Conservation (phyloP, 2,113 vertebrate species). For the Delphinus delphis region DNA sequence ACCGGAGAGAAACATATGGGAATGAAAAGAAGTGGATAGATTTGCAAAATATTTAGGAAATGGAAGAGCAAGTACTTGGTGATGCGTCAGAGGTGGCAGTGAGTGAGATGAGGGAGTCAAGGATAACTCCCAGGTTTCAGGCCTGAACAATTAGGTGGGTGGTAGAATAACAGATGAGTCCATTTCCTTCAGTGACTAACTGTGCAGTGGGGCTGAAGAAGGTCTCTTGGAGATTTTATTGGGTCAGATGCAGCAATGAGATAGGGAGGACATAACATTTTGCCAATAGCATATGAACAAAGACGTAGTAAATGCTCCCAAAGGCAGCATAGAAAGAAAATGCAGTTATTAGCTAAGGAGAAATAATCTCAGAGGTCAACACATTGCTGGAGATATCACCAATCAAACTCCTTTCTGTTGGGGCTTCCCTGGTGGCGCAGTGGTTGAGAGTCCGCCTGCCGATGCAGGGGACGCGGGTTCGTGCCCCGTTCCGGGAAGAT, state of each 20-base stretch:
- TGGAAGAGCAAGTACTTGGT: not conserved
- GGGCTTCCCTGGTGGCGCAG: too few species aligned
- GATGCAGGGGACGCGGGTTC: too few species aligned
- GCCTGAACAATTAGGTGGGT: not conserved
- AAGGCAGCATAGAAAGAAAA: not conserved
- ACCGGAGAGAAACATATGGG: not conserved
- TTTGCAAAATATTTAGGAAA: not conserved
- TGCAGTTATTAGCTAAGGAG: not conserved
- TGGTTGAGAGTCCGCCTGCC: too few species aligned
- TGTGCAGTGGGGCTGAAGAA: too few species aligned
- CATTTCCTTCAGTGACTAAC: not conserved
- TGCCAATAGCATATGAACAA: not conserved
- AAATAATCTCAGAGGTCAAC: not conserved
- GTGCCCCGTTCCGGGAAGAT: too few species aligned
- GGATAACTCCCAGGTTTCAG: not conserved
- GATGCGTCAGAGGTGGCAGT: not conserved
- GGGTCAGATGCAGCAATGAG: too few species aligned
- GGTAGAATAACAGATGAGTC: not conserved
- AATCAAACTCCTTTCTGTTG: not conserved
- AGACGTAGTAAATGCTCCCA: not conserved
- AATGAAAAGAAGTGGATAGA: not conserved
- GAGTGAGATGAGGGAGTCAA: not conserved
- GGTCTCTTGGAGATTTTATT: not conserved
- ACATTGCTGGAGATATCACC: not conserved
- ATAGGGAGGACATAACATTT: not conserved